These are phyloP conservation scores for Zophobas atratus DNA, from an alignment of 1,140 invertebrate species.

Conservation along the genomic window DNA sequence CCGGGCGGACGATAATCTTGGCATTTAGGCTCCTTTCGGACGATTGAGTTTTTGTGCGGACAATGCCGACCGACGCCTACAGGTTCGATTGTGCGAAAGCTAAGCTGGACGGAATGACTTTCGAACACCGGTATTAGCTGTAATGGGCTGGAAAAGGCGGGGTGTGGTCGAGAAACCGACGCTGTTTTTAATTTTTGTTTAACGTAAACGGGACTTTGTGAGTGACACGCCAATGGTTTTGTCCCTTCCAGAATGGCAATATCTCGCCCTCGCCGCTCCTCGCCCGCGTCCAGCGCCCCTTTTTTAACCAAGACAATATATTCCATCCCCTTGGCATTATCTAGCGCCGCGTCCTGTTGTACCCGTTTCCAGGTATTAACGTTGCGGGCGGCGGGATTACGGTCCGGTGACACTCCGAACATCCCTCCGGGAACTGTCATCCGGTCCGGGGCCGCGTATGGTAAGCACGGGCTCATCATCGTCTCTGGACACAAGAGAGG, in stretches of 20 bases:
- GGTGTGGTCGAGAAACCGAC: too few relatives aligned
- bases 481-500: background rate
- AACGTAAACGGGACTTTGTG: too few relatives aligned
- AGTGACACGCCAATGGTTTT: too few relatives aligned
- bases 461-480: slow-evolving; percentile 13
- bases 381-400: slow-evolving; percentile 31
- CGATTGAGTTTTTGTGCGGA: slow-evolving; percentile 9
- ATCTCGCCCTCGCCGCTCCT: too few relatives aligned
- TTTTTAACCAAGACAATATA: too few relatives aligned
- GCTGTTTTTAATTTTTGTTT: too few relatives aligned
- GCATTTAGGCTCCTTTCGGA: slow-evolving; percentile 15
- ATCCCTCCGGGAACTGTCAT: slow-evolving; percentile 30
- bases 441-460: slow-evolving; percentile 14
- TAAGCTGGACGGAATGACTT: too few relatives aligned
- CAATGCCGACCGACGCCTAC: background rate
- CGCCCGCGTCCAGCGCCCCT: too few relatives aligned
- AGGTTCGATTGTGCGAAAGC: too few relatives aligned
- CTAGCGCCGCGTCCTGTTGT: slow-evolving; percentile 9
- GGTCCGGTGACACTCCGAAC: slow-evolving; percentile 29
- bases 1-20: slow-evolving; percentile 11
- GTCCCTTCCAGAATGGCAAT: too few relatives aligned
- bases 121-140: too few relatives aligned
- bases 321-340: slow-evolving; percentile 1
- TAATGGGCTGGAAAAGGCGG: too few relatives aligned
- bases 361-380: slow-evolving; percentile 34